Conservation (phyloP, 1,140 invertebrate species). For the Brachionus sp. region DNA sequence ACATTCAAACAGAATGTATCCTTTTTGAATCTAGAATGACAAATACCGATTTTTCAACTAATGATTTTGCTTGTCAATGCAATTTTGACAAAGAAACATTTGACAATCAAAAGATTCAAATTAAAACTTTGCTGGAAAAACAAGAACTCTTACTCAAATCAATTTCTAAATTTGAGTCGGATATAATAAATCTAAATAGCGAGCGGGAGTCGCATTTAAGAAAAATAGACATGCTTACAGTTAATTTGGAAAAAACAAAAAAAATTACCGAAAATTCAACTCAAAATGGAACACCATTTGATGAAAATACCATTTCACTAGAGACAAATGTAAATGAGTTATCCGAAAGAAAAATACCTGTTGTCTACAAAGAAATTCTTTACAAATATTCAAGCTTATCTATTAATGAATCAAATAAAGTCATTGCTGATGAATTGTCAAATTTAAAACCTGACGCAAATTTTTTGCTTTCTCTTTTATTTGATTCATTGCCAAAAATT, state of each 20-base stretch:
- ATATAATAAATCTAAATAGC: background rate
- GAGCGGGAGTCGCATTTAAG: constrained; percentile 6
- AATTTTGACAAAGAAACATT: constrained; percentile 40
- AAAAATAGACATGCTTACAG: constrained; percentile 44
- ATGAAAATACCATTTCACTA: background rate
- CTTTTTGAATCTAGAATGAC: background rate
- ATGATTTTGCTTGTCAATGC: background rate
- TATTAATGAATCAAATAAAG: background rate
- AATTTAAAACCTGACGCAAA: background rate
- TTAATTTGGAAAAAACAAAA: constrained; percentile 17
- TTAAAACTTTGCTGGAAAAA: constrained; percentile 37
- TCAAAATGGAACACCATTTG: background rate
- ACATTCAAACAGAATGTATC: constrained; percentile 3
- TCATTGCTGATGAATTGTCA: background rate
- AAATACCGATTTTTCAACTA: background rate
- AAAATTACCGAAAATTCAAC: background rate
- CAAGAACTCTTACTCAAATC: constrained; percentile 38
- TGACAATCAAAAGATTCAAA: constrained; percentile 36
- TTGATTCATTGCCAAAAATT: constrained; percentile 10
- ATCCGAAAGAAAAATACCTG: background rate
- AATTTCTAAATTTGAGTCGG: constrained; percentile 20
- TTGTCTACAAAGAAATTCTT: constrained; percentile 24
- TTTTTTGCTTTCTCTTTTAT: background rate
- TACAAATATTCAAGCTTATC: background rate
- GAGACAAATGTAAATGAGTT: background rate